Evolutionary conservation across 2,113 vertebrate species (phyloP), one percentile per base, ranked within the genome.

Genomic region (Parus major): DNA sequence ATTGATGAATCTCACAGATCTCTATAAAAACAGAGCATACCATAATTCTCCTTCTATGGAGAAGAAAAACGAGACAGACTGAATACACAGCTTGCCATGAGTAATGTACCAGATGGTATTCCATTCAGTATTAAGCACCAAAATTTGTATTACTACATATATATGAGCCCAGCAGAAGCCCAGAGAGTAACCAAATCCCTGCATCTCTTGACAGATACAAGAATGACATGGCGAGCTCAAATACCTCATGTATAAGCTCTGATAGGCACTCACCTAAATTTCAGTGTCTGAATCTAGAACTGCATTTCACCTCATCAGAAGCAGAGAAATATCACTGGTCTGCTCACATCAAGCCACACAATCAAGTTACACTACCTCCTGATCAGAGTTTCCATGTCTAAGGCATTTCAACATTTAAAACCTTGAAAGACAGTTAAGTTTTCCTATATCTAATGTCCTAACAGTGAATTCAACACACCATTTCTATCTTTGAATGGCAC

Each of bases 151-250:
- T 17, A 72, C 71, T 80, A 69, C 44, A 33, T 15, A 53, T 3
- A 23, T 20, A 44, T 6, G 36, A 93, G 41, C 35, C 50, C 57
- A 88, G 77, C 28, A 89, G 42, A 85, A 92, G 16, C 25, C 25
- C 23, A 75, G 17, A 44, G 18, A 91, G 28, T 33, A 82, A 61
- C 10, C 52, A 84, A 39, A 71, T n/a, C 33, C n/a, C 70, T 29
- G 20, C 35, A 66, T 16, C 41, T 69, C 13, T 25, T 8, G 17
- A 15, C 0, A 60, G 57, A 44, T 8, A 42, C 1, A 46, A 59
- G 13, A 56, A 80, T 2, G 27, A 71, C 9, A 76, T 0, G 0
- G 12, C 18, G 28, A 87, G 44, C 23, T 81, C 55, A 25, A 46
- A n/a, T 3, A 50, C 7, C 3, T 83, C 31, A 39, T 3, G 5